Evolutionary conservation across 2,797 vertebrate genomes (phyloP).

Genomic region (Pseudomugil tenellus): DNA sequence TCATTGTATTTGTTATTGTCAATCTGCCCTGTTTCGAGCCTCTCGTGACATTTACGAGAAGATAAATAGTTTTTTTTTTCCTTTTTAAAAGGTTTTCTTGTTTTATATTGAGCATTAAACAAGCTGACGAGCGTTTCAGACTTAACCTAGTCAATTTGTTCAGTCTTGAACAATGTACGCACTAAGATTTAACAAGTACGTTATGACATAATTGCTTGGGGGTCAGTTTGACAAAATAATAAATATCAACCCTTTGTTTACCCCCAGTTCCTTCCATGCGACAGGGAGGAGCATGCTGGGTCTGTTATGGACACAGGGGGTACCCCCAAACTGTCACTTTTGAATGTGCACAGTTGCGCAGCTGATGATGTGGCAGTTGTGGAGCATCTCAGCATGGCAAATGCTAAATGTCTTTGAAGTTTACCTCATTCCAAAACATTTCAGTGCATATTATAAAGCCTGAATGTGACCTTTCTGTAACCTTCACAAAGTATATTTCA

Average conservation of each 20-base stretch:
- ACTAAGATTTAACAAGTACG: neutral
- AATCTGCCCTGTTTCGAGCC: neutral
- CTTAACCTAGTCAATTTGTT: neutral
- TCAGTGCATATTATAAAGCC: neutral
- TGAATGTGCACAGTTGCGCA: neutral
- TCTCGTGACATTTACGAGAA: neutral
- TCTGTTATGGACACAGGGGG: neutral
- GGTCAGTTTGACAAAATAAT: neutral
- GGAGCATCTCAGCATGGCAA: neutral
- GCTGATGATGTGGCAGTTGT: neutral
- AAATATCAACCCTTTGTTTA: neutral
- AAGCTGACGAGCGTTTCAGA: neutral
- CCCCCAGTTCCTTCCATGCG: neutral
- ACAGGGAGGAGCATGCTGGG: neutral
- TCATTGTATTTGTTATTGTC: neutral
- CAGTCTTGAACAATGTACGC: neutral
- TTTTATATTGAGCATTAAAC: neutral
- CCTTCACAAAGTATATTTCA: too few species aligned
- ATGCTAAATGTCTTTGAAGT: neutral
- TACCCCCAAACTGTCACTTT: conserved; percentile 4
- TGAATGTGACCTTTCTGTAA: neutral
- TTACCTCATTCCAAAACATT: neutral
- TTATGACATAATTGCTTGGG: neutral
- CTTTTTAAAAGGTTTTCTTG: neutral
- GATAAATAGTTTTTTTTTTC: neutral